These are phyloP conservation scores for Xiphophorus birchmanni DNA, from an alignment of 2,797 vertebrate species.

Conservation along the genomic window DNA sequence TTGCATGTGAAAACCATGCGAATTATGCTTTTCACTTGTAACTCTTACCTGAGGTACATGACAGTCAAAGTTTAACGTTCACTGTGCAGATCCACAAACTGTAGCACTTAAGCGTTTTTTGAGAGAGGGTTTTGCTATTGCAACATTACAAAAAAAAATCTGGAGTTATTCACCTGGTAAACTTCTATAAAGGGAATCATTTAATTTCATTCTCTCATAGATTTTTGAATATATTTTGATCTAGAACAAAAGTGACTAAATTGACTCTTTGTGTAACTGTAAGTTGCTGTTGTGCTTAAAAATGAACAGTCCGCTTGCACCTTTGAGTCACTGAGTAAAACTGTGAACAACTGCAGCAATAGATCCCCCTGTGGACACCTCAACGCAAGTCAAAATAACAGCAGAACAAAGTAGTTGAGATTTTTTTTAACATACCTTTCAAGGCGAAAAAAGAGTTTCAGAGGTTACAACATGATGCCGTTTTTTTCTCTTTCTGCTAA, in stretches of 20 bases:
- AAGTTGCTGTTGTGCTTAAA: neutral
- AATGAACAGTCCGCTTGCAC: neutral
- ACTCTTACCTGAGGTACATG: neutral
- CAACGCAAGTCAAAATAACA: neutral
- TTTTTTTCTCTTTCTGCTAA: conserved; percentile 47
- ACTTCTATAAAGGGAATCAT: neutral
- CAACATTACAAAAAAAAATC: neutral
- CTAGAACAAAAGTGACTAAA: neutral
- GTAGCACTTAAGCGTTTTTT: neutral
- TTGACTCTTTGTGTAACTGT: neutral
- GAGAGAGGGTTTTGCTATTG: neutral
- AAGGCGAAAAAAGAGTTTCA: conserved; percentile 34
- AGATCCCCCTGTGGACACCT: neutral
- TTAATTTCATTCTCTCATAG: neutral
- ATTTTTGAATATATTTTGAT: neutral
- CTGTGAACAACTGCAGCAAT: no score
- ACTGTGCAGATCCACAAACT: neutral
- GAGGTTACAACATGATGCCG: conserved; percentile 39
- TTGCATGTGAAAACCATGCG: no score
- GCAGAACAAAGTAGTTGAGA: conserved; percentile 2
- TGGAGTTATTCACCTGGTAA: neutral
- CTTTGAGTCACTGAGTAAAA: neutral
- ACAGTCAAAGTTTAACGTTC: neutral
- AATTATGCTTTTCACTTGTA: neutral
- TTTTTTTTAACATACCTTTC: conserved; percentile 17